Evolutionary conservation across 1,140 invertebrate species (phyloP).

Genomic region (Scaptomyza hsui): DNA sequence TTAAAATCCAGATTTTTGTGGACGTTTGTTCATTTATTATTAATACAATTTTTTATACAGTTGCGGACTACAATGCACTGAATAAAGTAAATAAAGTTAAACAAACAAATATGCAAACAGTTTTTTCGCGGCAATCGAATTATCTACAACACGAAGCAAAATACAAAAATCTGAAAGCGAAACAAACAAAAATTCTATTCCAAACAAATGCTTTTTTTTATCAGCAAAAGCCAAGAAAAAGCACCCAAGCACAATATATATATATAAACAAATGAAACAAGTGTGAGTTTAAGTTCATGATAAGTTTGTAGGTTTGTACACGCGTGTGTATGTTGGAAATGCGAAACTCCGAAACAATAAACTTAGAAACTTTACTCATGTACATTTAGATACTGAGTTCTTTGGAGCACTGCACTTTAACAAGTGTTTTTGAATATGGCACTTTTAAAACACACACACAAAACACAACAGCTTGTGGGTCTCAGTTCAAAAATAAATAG

Average conservation of each 20-base stretch:
- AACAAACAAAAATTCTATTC: conserved; percentile 24
- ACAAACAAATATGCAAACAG: conserved; percentile 28
- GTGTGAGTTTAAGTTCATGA: not conserved
- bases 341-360: conserved; percentile 5
- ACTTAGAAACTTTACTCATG: conserved; percentile 7
- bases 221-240: conserved; percentile 14
- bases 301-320: not conserved
- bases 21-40: conserved; percentile 26
- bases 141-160: conserved; percentile 26
- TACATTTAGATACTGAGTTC: not conserved
- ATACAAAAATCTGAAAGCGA: conserved; percentile 13
- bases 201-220: conserved; percentile 17
- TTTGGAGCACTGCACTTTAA: not conserved
- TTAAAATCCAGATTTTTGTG: conserved; percentile 12
- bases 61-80: not conserved
- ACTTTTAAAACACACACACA: not conserved
- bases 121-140: conserved; percentile 5
- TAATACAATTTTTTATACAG: conserved; percentile 1
- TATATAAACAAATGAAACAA: not conserved
- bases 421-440: not conserved
- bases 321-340: conserved; percentile 20
- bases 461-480: not conserved
- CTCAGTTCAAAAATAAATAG: conserved; percentile 10
- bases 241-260: not conserved
- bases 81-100: conserved; percentile 26